These are phyloP conservation scores for Acarapis woodi DNA, from an alignment of 1,140 invertebrate species.

Conservation along the genomic window DNA sequence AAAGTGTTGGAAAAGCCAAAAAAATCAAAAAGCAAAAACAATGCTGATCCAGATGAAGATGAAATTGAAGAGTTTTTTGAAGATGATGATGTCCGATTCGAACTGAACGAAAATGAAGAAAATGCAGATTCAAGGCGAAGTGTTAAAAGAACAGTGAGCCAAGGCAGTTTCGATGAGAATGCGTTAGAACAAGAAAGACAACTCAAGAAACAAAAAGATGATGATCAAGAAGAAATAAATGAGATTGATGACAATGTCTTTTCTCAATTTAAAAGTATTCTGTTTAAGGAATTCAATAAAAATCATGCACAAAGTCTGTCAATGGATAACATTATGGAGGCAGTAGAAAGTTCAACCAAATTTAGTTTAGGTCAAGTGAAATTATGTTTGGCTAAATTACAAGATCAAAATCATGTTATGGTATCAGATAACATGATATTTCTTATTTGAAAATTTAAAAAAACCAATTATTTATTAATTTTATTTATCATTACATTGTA, in stretches of 20 bases:
- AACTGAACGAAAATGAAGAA: conserved; percentile 4
- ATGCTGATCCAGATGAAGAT: conserved; percentile 14
- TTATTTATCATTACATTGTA: too few relatives aligned
- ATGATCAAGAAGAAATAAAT: not conserved
- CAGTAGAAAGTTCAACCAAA: conserved; percentile 16
- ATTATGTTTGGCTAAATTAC: conserved; percentile 48
- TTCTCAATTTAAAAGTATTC: conserved; percentile 17
- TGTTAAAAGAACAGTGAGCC: not conserved
- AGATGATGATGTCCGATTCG: conserved; percentile 1
- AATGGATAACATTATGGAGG: conserved; percentile 14
- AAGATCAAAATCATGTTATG: conserved; percentile 68
- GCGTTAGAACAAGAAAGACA: not conserved
- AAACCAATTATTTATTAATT: too few relatives aligned
- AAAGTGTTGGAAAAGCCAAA: conserved; percentile 45
- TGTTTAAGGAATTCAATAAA: conserved; percentile 20
- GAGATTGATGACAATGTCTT: conserved; percentile 8
- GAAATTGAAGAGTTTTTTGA: conserved; percentile 13
- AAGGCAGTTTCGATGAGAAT: not conserved
- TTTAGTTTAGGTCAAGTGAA: conserved; percentile 40
- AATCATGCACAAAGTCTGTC: conserved; percentile 19
- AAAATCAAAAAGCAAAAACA: conserved; percentile 21
- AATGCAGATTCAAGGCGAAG: conserved; percentile 2
- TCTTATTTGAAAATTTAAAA: conserved; percentile 31
- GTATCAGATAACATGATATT: conserved; percentile 58
- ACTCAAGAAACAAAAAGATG: not conserved